Evolutionary conservation across 2,113 vertebrate genomes (phyloP).

Genomic region (Stegostoma tigrinum): DNA sequence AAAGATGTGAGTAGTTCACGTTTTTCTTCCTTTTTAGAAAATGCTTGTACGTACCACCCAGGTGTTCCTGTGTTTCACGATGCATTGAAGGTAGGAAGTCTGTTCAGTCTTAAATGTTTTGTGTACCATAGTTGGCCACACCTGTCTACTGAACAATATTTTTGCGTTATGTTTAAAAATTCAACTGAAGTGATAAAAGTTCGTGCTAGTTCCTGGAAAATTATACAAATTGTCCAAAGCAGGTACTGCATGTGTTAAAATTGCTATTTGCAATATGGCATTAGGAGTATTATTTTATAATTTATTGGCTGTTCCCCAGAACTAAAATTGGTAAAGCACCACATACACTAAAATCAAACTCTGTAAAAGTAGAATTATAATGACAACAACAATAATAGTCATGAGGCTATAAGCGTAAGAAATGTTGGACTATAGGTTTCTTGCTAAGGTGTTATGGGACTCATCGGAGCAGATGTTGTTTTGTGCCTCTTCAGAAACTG

Average conservation of each 20-base stretch:
- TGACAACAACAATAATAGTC: neutral
- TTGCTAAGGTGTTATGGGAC: neutral
- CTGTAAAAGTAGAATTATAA: neutral
- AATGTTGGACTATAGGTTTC: neutral
- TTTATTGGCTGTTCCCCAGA: neutral
- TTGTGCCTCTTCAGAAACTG: neutral
- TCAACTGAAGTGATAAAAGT: neutral
- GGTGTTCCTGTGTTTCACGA: constrained; percentile 96
- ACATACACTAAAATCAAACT: neutral
- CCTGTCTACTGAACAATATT: neutral
- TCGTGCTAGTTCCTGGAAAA: neutral
- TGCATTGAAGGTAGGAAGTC: constrained; percentile 79
- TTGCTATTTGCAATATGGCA: neutral
- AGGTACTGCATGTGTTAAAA: neutral
- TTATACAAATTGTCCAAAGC: neutral
- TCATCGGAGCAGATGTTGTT: neutral
- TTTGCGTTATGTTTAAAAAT: neutral
- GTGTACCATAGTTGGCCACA: neutral
- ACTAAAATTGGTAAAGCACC: neutral
- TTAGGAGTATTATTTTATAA: neutral
- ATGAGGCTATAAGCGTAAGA: neutral
- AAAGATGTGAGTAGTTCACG: neutral
- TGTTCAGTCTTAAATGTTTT: neutral
- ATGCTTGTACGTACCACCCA: constrained; percentile 82
- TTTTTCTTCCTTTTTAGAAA: constrained; percentile 50